These are phyloP conservation scores for Homarus americanus DNA, from an alignment of 1,140 invertebrate genomes.

Conservation along the genomic window DNA sequence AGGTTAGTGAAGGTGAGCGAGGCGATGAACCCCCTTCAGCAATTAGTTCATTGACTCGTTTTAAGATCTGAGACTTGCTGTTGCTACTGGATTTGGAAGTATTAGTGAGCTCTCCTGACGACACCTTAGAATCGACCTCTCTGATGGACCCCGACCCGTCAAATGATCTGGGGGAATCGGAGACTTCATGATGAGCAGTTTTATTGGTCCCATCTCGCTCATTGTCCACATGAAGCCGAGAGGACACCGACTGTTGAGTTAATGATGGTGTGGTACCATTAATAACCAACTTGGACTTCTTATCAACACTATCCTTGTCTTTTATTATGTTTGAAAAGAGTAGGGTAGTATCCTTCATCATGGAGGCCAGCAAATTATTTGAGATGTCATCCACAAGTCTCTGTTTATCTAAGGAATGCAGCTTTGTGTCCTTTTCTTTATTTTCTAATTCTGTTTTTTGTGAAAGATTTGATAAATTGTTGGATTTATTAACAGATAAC, in stretches of 20 bases:
- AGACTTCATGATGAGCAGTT: neutral
- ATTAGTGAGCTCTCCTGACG: neutral
- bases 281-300: neutral
- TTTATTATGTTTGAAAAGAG: slow-evolving; percentile 49
- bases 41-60: slow-evolving; percentile 47
- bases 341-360: slow-evolving; percentile 57
- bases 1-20: neutral
- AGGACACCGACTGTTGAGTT: neutral
- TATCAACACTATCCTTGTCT: neutral
- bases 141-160: neutral
- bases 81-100: neutral
- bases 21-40: slow-evolving; percentile 39
- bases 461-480: neutral
- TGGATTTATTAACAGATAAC: neutral
- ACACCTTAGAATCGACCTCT: neutral
- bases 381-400: slow-evolving; percentile 61
- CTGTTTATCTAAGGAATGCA: slow-evolving; percentile 34
- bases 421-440: neutral
- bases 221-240: neutral
- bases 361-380: slow-evolving; percentile 38
- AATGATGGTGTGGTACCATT: neutral
- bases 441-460: neutral
- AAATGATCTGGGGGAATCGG: neutral
- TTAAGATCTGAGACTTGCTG: slow-evolving; percentile 48
- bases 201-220: neutral